A percentile compares a stretch with the other conserved stretches of the same genome.
Evolutionary conservation across 53 echinoderm and acorn worm genomes (phyloP).

Genomic region (Paracentrotus lividus): DNA sequence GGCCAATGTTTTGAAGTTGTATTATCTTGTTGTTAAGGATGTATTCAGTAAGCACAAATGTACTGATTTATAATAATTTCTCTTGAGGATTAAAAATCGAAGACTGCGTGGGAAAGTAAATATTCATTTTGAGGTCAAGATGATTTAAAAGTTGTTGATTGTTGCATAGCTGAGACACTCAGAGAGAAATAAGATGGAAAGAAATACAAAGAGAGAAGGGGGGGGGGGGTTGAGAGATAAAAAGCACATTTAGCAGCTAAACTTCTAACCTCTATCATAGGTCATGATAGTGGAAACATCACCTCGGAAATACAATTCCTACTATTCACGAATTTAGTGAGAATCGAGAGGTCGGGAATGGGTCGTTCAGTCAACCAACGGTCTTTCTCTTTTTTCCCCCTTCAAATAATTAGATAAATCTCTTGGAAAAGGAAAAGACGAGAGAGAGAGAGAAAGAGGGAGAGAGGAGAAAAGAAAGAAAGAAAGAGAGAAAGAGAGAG

Average conservation of each 20-base stretch:
- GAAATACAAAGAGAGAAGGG: neutral
- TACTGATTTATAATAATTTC: slow-evolving; percentile 11
- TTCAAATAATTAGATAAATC: no score
- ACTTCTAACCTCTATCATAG: no score
- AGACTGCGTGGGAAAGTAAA: slow-evolving; percentile 23
- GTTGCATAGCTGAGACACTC: neutral
- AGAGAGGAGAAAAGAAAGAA: no score
- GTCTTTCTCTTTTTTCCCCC: no score
- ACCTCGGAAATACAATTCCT: neutral
- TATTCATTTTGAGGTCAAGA: neutral
- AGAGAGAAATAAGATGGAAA: no score
- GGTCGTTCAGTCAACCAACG: neutral
- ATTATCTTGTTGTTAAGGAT: neutral
- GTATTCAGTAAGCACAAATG: neutral
- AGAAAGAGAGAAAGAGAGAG: no score
- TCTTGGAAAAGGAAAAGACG: no score
- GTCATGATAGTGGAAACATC: neutral
- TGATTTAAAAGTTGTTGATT: neutral
- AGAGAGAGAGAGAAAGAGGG: no score
- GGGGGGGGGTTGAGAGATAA: neutral
- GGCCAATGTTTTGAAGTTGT: neutral
- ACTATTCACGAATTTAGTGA: neutral
- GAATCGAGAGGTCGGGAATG: neutral
- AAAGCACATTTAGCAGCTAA: no score
- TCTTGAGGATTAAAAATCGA: slow-evolving; percentile 19